Evolutionary conservation across 1,140 invertebrate species (phyloP), one percentile per base, ranked within the genome.

Genomic region (Dolichoris vasculosae): DNA sequence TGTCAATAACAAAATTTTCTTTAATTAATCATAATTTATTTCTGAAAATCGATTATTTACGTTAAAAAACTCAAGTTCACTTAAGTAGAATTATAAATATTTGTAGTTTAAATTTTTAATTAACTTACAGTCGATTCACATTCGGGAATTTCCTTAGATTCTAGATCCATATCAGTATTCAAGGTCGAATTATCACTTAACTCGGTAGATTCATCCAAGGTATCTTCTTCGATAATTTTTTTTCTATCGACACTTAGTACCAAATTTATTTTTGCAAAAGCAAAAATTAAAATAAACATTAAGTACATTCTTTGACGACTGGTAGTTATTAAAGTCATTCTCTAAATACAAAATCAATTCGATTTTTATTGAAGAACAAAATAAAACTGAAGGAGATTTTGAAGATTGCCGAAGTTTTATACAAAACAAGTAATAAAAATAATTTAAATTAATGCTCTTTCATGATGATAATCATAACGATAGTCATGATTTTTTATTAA

Each of bases 401-500:
- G 23, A 40, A 43, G 69, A 73, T 73, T 43, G 17, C 15, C 26
- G 20, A n/a, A 43, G 40, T 43, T 73, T 73, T 73, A 73, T 73
- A 73, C 23, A 15, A 69, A 38, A 43, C 11, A 23, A 69, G 6
- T 40, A 38, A 43, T 43, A 11, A 3, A 43, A n/a, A 20, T 43
- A 73, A 73, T 73, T 73, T 43, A 73, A 73, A 40, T 40, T 43
- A 73, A 73, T 43, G 38, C 4, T 40, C 26, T n/a, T 13, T 82
- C 67, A 35, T 82, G 69, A 46, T 35, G 23, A 2, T 82, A n/a
- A n/a, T n/a, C n/a, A n/a, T n/a, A 82, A 73, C 67, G 73, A 78
- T 77, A 13, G 23, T 71, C 73, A 11, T 81, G 64, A 71, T 46
- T 48, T 48, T 76, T 73, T 73, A 23, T 38, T 73, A 73, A 73